Base-by-base conservation (phyloP, 53 echinoderm and acorn worm genomes). In the Hippasteria phrygiana region DNA sequence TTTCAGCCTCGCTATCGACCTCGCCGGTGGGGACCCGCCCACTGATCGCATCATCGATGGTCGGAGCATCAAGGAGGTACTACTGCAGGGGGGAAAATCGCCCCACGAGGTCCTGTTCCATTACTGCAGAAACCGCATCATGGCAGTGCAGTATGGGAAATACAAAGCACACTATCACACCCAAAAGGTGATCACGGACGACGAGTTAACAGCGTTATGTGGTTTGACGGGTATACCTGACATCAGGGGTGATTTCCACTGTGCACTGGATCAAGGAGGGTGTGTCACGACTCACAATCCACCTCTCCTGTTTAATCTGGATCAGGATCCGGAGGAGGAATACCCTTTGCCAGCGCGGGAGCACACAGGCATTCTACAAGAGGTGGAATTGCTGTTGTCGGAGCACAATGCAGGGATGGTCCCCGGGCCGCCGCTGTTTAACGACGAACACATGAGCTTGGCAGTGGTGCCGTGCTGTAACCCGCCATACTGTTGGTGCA, bases 401-500 rank as follows among this genome's bases (percentile, higher is more conserved):
- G 81, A 89, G 33, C 96, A 96, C 46, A 36, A 72, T 8, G 73
- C 87, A 1, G 84, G 51, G 31, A 54, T 96, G 56, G 84, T 90
- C 26, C 88, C 81, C 39, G 94, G 93, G 2, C 34, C 34, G 37
- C 83, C 94, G 1, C 65, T 91, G 26, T 93, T 96, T 16, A 84
- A 93, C 22, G 59, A 55, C 40, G 71, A 87, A 18, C 3, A 16
- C 8, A 32, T 54, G 5, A 12, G 50, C 12, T 45, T 5, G 6
- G 9, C 33, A 11, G 36, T 96, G 24, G 42, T 43, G 42, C 97
- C 97, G 1, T 97, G 97, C 47, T 97, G 95, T 67, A 97, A 97
- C 43, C 97, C 97, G 41, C 97, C 97, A 0, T 97, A 97, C 77
- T 97, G 97, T 80, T 82, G 77, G 66, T 96, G 93, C 77, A 94